These are phyloP conservation scores for Cryptotis parvus DNA, from an alignment of 2,113 vertebrate species.

Conservation along the genomic window DNA sequence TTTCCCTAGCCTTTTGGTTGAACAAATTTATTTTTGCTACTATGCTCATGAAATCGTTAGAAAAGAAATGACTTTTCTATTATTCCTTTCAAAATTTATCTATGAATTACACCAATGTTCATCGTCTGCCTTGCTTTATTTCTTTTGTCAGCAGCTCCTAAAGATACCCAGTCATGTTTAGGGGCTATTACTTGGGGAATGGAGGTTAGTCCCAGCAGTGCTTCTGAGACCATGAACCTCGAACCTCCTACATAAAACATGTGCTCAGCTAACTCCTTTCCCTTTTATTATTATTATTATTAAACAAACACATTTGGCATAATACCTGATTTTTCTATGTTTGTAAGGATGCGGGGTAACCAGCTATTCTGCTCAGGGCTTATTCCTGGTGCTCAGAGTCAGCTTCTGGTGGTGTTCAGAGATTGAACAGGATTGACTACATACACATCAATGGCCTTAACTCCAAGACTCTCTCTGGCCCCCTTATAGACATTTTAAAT, in stretches of 20 bases:
- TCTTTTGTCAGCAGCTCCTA: too few species aligned
- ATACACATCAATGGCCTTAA: too few species aligned
- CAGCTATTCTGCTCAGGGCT: neutral
- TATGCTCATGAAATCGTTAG: neutral
- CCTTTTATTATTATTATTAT: too few species aligned
- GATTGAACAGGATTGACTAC: too few species aligned
- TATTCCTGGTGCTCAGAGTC: too few species aligned
- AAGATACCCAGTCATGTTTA: too few species aligned
- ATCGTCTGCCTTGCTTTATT: neutral
- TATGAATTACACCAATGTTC: neutral
- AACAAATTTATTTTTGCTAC: neutral
- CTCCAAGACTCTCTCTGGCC: too few species aligned
- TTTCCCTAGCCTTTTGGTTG: neutral
- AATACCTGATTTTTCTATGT: neutral
- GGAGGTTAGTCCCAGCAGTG: too few species aligned
- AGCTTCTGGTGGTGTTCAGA: too few species aligned
- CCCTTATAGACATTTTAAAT: too few species aligned
- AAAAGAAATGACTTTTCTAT: neutral
- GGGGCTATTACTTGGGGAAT: too few species aligned
- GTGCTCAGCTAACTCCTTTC: too few species aligned
- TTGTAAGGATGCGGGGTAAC: neutral
- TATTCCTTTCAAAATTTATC: neutral
- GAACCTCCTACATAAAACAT: neutral
- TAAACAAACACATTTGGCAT: neutral
- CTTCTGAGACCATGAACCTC: neutral